Percentiles rank a stretch among this genome's conserved stretches.
Evolutionary conservation across 2,888 invertebrate genomes (phyloP).

Genomic region (Cantharis lateralis): DNA sequence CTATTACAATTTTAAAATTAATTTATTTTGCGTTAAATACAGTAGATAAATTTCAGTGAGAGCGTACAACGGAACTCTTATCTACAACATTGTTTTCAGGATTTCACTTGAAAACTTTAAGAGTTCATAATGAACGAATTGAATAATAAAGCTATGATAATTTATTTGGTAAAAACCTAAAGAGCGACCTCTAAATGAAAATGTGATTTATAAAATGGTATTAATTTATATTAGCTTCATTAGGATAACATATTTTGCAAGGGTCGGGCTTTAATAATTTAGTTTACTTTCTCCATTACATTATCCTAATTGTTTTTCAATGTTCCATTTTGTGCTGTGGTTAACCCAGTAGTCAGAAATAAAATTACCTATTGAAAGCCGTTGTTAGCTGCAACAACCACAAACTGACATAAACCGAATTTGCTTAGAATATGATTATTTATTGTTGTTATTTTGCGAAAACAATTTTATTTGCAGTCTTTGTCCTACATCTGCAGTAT

Average conservation of each 20-base stretch:
- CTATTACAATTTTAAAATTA: neutral
- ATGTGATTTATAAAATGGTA: neutral
- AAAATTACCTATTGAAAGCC: constrained; percentile 14
- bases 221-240: neutral
- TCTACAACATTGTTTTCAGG: neutral
- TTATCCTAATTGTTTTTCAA: constrained; percentile 16
- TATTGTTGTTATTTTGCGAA: neutral
- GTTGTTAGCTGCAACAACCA: constrained; percentile 7
- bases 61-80: neutral
- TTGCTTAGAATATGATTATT: constrained; percentile 3
- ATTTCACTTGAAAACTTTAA: neutral
- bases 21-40: neutral
- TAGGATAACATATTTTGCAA: neutral
- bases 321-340: constrained; percentile 16
- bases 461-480: neutral
- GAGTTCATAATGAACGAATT: neutral
- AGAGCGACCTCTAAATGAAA: neutral
- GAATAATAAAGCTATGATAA: neutral
- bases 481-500: neutral
- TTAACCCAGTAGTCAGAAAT: constrained; percentile 10
- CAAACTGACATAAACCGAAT: constrained; percentile 8
- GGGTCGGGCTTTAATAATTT: neutral
- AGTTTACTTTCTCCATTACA: constrained; percentile 14
- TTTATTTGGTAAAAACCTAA: neutral
- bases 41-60: neutral